Evolutionary conservation across 2,888 invertebrate genomes (phyloP), one percentile per base, ranked within the genome.

Genomic region (Serrognathus titanus): DNA sequence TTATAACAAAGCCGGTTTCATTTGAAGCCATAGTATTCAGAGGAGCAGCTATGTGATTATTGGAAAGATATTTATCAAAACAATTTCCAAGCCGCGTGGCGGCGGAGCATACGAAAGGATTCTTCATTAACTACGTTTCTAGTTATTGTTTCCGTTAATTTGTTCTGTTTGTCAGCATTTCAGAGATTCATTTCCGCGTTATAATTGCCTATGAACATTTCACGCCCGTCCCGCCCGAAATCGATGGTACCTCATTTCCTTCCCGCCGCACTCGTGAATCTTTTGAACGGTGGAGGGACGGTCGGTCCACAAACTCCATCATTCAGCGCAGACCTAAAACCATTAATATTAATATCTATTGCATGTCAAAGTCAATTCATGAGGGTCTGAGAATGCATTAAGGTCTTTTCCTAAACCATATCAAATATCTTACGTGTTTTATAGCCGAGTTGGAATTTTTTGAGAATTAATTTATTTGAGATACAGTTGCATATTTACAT

Each of bases 111-210:
- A n/a, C 38, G 50, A 38, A 13, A 58, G 58, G 61, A 53, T 61
- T 61, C 61, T 55, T 57, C 58, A 61, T 61, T 58, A 61, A 53
- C 55, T 40, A 20, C 55, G 40, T 55, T 58, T 49, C 57, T 53
- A 39, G 57, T 63, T 51, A 62, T 66, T 63, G 63, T 66, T 66
- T 66, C 66, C 66, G 66, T 64, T 66, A 65, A 66, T 66, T 66
- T 66, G 62, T 58, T 58, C 60, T 65, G 63, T 66, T 66, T 66
- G 62, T 64, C 63, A 59, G 60, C 56, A 57, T 62, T 62, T 55
- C 58, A 62, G 61, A 59, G 57, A 59, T 63, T 66, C 63, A 66
- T 66, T 66, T 66, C 66, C 65, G 62, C 63, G 58, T 58, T 60
- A 59, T 63, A 62, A 63, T 65, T 65, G 62, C 63, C 59, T 59